Conservation (phyloP, 2,888 invertebrate species). For the Drepanosiphum platanoidis region DNA sequence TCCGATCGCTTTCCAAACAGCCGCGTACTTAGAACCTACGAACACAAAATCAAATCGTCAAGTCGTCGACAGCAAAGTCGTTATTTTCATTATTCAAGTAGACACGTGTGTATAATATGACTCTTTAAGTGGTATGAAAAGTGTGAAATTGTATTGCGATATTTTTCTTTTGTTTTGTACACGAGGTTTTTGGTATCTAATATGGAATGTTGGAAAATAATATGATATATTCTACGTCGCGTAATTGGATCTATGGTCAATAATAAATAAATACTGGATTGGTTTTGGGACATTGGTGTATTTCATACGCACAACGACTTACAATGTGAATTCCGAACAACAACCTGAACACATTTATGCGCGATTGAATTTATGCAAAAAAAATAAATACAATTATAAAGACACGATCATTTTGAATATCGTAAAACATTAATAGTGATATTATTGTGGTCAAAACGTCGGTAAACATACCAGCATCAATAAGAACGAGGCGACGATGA, state of each 20-base stretch:
- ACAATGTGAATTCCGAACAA: conserved; percentile 48
- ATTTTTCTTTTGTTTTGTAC: no score
- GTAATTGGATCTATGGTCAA: background rate
- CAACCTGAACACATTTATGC: conserved; percentile 41
- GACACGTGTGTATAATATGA: background rate
- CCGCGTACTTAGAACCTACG: conserved; percentile 83
- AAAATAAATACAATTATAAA: conserved; percentile 18
- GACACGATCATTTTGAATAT: background rate
- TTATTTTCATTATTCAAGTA: background rate
- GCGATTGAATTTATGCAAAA: conserved; percentile 35
- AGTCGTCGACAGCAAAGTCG: background rate
- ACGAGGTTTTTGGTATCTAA: background rate
- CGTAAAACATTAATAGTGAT: background rate
- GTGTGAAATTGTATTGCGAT: no score
- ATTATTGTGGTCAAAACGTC: no score
- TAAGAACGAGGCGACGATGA: conserved; percentile 79
- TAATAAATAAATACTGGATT: conserved; percentile 26
- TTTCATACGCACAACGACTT: conserved; percentile 43
- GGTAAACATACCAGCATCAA: conserved; percentile 78
- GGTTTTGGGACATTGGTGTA: background rate
- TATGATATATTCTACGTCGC: conserved; percentile 1
- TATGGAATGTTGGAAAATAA: no score
- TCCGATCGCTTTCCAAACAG: conserved; percentile 82
- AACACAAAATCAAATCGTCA: conserved; percentile 62
- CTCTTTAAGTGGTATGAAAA: background rate